Evolutionary conservation across 2,888 invertebrate species (phyloP), one percentile per base, ranked within the genome.

Genomic region (Thymelicus acteon): DNA sequence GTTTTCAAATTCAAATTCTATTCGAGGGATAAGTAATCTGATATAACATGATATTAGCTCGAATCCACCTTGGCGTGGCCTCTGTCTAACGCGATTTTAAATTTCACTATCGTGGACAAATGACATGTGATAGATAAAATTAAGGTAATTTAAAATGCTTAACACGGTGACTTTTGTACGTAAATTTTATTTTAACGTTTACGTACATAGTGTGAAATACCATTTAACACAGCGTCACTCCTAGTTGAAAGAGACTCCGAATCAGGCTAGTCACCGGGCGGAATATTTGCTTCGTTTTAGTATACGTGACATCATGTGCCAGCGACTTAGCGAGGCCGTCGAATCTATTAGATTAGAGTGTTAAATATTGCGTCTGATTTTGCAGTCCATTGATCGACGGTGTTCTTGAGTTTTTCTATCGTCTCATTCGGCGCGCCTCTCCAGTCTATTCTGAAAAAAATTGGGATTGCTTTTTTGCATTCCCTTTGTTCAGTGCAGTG

Each of bases 321-420:
- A 91, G 82, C 90, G 92, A 92, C 92, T 92, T 82, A 86, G 74
- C 92, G 91, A 93, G 92, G 92, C 88, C 92, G 85, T 75, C 69
- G 64, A 60, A 60, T 73, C 76, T 72, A 72, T 76, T 75, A 77
- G 75, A 75, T 75, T 75, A 75, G 74, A 79, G 77, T 80, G 81
- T 79, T 78, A 82, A 79, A 82, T 81, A 80, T 82, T 81, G 82
- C 82, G 82, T 80, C 82, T 84, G 76, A 78, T 76, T 81, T 75
- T 72, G 72, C 74, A 79, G 80, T 76, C 80, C 80, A 78, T 77
- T 75, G 75, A 78, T 80, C 78, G 77, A 73, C 74, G 75, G 75
- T 73, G 67, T 75, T 76, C 73, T 72, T 64, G 73, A 40, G 69
- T 72, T 67, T 67, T 60, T 67, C n/a, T 49, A 48, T 58, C 58